Conservation (phyloP, 2,113 vertebrate genomes). For the Actenoides hombroni region DNA sequence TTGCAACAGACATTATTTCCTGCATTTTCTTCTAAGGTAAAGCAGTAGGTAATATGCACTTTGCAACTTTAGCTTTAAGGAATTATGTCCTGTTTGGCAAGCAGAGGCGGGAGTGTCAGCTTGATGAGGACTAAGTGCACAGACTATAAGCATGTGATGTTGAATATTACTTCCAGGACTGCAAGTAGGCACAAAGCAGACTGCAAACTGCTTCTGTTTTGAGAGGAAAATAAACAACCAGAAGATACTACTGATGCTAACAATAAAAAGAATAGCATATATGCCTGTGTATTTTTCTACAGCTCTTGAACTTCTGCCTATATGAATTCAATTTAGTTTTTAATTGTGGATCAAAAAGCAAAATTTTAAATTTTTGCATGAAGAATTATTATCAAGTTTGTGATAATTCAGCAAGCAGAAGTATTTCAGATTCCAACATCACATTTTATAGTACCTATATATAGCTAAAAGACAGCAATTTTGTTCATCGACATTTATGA, state of each 20-base stretch:
- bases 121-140: not conserved
- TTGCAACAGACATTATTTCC: not conserved
- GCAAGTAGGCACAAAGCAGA: not conserved
- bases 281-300: not conserved
- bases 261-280: not conserved
- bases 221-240: not conserved
- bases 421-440: not conserved
- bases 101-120: not conserved
- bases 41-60: not conserved
- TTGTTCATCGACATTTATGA: not conserved
- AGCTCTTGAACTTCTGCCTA: not conserved
- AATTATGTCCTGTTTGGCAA: not conserved
- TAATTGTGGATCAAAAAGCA: not conserved
- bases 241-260: not conserved
- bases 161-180: not conserved
- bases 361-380: not conserved
- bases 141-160: not conserved
- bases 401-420: not conserved
- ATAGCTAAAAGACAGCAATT: not conserved
- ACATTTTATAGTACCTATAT: not conserved
- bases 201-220: not conserved
- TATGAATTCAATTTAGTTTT: not conserved
- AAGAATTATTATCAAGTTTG: not conserved
- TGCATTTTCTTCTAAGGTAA: not conserved
- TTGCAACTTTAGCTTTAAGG: not conserved